Percentiles rank a stretch among this genome's conserved stretches.
Evolutionary conservation across 2,888 invertebrate species (phyloP).

Genomic region (Bugulina stolonifera): DNA sequence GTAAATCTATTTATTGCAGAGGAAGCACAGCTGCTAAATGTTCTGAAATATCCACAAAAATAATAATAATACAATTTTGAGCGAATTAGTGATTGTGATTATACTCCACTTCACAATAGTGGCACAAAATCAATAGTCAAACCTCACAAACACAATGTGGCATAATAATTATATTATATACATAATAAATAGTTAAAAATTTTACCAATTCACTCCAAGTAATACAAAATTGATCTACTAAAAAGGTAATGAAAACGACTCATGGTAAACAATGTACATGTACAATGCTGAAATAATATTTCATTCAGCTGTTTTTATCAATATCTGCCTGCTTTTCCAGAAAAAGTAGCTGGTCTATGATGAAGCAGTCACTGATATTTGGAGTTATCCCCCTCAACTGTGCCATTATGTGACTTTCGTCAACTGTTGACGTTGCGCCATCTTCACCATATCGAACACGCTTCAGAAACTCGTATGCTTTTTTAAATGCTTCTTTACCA

Average conservation of each 20-base stretch:
- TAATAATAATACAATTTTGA: too few species aligned
- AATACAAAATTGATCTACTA: too few species aligned
- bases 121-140: background rate
- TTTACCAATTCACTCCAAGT: too few species aligned
- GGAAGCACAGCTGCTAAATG: too few species aligned
- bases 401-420: slow-evolving; percentile 45
- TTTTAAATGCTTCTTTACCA: slow-evolving; percentile 43
- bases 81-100: background rate
- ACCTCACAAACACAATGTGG: too few species aligned
- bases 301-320: slow-evolving; percentile 11
- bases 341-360: slow-evolving; percentile 52
- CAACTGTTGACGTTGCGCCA: slow-evolving; percentile 32
- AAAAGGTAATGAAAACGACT: too few species aligned
- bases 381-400: slow-evolving; percentile 43
- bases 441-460: slow-evolving; percentile 37
- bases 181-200: too few species aligned
- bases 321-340: slow-evolving; percentile 41
- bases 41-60: too few species aligned
- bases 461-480: slow-evolving; percentile 46
- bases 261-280: too few species aligned
- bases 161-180: background rate
- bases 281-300: too few species aligned
- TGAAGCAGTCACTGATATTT: slow-evolving; percentile 49
- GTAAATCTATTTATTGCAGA: too few species aligned
- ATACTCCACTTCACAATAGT: background rate